phyloP scores from a whole-genome alignment of 2,797 vertebrate genomes.

The Delichon dasypus region DNA sequence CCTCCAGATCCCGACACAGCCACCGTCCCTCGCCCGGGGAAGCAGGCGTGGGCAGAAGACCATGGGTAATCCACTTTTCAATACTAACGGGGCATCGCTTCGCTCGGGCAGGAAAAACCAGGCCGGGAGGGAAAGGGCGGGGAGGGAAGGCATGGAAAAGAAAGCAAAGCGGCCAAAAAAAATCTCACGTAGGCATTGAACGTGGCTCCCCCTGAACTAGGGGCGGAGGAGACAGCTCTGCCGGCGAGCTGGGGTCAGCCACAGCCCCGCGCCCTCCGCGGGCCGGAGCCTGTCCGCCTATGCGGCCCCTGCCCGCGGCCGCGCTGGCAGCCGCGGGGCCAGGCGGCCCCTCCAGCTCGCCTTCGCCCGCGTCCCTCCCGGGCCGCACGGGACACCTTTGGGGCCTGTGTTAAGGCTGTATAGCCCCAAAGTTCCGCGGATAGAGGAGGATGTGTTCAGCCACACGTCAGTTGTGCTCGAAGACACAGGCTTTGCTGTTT shows the following conservation, averaged over 20 bases:
- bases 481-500: constrained; percentile 72
- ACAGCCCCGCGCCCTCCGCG: neutral
- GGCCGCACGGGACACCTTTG: rapidly evolving
- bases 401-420: neutral
- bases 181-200: constrained; percentile 40
- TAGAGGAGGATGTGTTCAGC: constrained; percentile 44
- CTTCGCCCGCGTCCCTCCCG: neutral
- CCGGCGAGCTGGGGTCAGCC: neutral
- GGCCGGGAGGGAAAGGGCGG: neutral
- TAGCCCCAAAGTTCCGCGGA: neutral
- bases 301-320: neutral
- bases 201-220: constrained; percentile 6
- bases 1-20: constrained; percentile 69
- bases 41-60: constrained; percentile 13
- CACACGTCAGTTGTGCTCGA: constrained; percentile 51
- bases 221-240: neutral
- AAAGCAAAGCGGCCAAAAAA: neutral
- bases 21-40: constrained; percentile 7
- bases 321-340: neutral
- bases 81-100: neutral
- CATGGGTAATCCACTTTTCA: constrained; percentile 11
- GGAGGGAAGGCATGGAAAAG: neutral
- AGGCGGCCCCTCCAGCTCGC: neutral
- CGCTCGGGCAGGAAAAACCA: neutral
- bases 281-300: neutral